phyloP scores from a whole-genome alignment of 2,888 invertebrate genomes.

The Crossocerus cetratus region DNA sequence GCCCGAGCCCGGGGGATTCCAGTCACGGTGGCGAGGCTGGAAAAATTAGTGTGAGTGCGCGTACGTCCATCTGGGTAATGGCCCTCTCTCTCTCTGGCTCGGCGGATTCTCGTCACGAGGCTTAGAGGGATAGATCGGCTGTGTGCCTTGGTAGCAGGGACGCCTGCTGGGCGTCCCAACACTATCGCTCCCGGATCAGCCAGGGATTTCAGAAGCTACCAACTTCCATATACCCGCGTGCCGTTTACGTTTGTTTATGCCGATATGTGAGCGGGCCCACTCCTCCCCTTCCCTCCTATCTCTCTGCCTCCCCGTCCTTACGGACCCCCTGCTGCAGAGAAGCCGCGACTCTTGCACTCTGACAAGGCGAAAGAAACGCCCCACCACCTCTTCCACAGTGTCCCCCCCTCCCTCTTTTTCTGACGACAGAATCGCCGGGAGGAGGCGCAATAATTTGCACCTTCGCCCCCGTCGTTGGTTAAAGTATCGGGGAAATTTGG shows the following conservation, averaged over 20 bases:
- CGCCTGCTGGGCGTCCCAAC: conserved; percentile 73
- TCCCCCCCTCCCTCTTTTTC: background rate
- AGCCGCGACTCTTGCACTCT: conserved; percentile 43
- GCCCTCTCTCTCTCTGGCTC: conserved; percentile 18
- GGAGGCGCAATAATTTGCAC: conserved; percentile 41
- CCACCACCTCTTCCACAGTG: background rate
- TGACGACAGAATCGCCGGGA: conserved; percentile 1
- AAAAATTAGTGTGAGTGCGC: conserved; percentile 45
- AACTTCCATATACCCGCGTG: conserved; percentile 65
- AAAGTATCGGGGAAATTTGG: conserved; percentile 15
- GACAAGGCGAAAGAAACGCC: conserved; percentile 40
- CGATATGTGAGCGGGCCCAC: conserved; percentile 58
- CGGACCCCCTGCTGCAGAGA: conserved; percentile 68
- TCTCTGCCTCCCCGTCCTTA: conserved; percentile 61
- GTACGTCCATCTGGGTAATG: conserved; percentile 55
- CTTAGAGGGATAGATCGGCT: conserved; percentile 58
- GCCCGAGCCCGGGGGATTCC: background rate
- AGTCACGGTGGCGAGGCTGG: conserved; percentile 2
- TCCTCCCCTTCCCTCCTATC: no score
- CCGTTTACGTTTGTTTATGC: conserved; percentile 69
- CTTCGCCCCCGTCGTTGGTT: conserved; percentile 16
- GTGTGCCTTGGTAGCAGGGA: conserved; percentile 66
- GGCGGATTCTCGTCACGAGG: conserved; percentile 68
- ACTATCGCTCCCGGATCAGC: conserved; percentile 73
- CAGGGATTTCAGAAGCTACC: conserved; percentile 75